A percentile compares a stretch with the other conserved stretches of the same genome.
Conservation (phyloP, 2,797 vertebrate genomes). For the Glyptemys insculpta region DNA sequence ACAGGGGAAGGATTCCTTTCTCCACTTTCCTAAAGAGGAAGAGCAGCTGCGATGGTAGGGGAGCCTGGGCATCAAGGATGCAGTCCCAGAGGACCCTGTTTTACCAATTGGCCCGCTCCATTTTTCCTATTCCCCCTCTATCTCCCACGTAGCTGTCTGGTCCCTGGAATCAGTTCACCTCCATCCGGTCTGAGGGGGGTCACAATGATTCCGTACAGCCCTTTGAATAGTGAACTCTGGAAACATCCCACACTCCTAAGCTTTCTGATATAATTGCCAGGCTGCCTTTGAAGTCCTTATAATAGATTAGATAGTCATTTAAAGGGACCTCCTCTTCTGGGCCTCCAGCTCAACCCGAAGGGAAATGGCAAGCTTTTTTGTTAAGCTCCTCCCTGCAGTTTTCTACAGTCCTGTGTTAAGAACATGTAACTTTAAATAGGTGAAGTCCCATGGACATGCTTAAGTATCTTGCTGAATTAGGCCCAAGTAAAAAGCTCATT, state of each 20-base stretch:
- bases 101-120: neutral
- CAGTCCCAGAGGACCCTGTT: neutral
- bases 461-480: neutral
- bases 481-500: neutral
- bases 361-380: neutral
- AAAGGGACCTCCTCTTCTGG: neutral
- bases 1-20: neutral
- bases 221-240: neutral
- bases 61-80: neutral
- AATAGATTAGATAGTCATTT: neutral
- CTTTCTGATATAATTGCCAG: too few species aligned
- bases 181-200: neutral
- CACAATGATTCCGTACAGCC: neutral
- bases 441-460: neutral
- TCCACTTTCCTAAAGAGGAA: neutral
- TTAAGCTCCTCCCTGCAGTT: neutral
- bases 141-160: neutral
- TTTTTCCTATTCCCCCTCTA: neutral
- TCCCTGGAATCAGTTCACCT: neutral
- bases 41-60: neutral
- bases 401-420: neutral
- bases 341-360: neutral
- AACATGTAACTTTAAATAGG: neutral
- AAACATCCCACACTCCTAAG: neutral
- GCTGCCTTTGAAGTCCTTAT: neutral